Base-by-base conservation (phyloP, 2,888 invertebrate species). In the Odontocolon sp. region DNA sequence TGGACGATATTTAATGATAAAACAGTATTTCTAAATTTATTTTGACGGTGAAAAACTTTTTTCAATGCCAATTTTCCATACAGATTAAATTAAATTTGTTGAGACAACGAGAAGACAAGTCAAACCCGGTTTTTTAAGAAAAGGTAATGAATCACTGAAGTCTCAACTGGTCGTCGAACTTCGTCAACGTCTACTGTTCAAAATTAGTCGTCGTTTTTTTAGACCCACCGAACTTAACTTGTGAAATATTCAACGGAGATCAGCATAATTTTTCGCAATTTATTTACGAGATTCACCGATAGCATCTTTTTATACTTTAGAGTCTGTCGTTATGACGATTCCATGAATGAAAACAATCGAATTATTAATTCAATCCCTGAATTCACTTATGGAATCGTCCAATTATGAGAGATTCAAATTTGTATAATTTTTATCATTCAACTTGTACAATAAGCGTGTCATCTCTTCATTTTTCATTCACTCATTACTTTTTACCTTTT, bases 181-280 rank as follows among this genome's bases (percentile, higher is more conserved):
- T 28, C 11, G 50, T 28, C 9, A 11, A 40, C n/a, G 6, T 11
- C 16, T 28, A 69, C 38, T 50, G 67, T 4, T 61, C 11, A 26
- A 23, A 33, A 31, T 28, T n/a, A n/a, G n/a, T n/a, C n/a, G n/a
- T n/a, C n/a, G n/a, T n/a, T n/a, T n/a, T n/a, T n/a, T n/a, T n/a
- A n/a, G n/a, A n/a, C n/a, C n/a, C n/a, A n/a, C n/a, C n/a, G n/a
- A n/a, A n/a, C n/a, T n/a, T n/a, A n/a, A n/a, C n/a, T 36, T 5
- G 40, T 61, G 8, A 74, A 74, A 63, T 63, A 74, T 73, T 61
- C 38, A 59, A n/a, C 21, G 8, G 26, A 11, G 2, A 2, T 6
- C 16, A 23, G 9, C 4, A 18, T 28, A 28, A 42, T 64, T 31
- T 14, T 23, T 11, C 28, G 21, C 38, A 31, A 38, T 70, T 66